A percentile compares a stretch with the other conserved stretches of the same genome.
Conservation (phyloP, 1,140 invertebrate genomes). For the Drosophila miranda region DNA sequence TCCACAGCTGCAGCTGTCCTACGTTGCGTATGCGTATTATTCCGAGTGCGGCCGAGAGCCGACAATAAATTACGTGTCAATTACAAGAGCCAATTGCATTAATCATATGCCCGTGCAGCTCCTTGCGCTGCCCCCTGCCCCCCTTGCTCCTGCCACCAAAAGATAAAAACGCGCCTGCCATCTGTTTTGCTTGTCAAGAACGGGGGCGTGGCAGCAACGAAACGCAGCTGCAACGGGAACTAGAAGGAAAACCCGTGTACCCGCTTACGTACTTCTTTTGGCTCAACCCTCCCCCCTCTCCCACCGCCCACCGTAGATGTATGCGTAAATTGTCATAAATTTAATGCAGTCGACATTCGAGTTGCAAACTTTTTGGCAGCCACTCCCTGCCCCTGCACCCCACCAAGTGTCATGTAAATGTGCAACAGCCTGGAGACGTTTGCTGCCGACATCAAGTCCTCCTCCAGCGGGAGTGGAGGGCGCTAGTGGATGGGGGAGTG, state of each 20-base stretch:
- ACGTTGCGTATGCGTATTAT: conserved; percentile 73
- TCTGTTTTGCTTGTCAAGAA: conserved; percentile 78
- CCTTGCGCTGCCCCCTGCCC: no score
- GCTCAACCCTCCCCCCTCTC: background rate
- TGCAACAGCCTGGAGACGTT: conserved; percentile 71
- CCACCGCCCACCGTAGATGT: conserved; percentile 15
- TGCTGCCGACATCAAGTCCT: conserved; percentile 37
- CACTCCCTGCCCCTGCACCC: background rate
- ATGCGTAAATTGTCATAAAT: conserved; percentile 79
- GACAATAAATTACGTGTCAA: conserved; percentile 78
- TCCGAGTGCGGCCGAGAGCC: conserved; percentile 18
- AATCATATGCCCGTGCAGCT: conserved; percentile 46
- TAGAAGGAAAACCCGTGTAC: conserved; percentile 68
- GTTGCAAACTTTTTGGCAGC: conserved; percentile 61
- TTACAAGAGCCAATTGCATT: conserved; percentile 80
- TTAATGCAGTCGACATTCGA: conserved; percentile 66
- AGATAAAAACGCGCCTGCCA: conserved; percentile 62
- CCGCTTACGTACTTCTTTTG: conserved; percentile 41
- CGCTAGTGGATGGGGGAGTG: background rate
- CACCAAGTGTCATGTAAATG: conserved; percentile 74
- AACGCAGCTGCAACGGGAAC: conserved; percentile 54
- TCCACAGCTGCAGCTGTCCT: conserved; percentile 55
- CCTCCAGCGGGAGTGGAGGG: background rate
- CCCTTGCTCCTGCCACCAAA: conserved; percentile 44
- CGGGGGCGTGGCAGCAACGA: conserved; percentile 57